Conservation (phyloP, 2,888 invertebrate genomes). For the Diaprepes abbreviatus region DNA sequence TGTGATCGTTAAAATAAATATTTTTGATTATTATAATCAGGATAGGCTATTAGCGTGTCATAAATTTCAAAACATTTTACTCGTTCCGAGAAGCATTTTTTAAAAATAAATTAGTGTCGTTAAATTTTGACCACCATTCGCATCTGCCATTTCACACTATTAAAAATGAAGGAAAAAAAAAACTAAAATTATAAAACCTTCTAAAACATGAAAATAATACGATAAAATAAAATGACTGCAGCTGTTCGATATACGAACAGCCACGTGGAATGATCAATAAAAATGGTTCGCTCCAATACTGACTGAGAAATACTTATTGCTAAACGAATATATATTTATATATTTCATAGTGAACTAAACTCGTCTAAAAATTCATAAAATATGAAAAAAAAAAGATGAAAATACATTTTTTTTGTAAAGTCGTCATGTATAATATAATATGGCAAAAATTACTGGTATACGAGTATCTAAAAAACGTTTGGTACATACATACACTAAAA, state of each 20-base stretch:
- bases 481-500: conserved; percentile 70
- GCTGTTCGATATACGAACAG: background rate
- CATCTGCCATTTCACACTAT: conserved; percentile 24
- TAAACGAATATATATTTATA: conserved; percentile 64
- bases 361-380: conserved; percentile 51
- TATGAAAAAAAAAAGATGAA: conserved; percentile 34
- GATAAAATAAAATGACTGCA: conserved; percentile 49
- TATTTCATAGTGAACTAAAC: conserved; percentile 59
- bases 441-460: conserved; percentile 69
- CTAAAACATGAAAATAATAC: conserved; percentile 55
- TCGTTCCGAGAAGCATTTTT: background rate
- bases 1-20: background rate
- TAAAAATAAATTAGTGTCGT: background rate
- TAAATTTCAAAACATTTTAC: background rate
- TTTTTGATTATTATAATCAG: conserved; percentile 10
- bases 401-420: conserved; percentile 52
- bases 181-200: conserved; percentile 60
- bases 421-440: conserved; percentile 59
- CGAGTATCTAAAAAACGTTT: conserved; percentile 69
- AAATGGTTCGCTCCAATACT: conserved; percentile 68
- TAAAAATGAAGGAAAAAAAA: conserved; percentile 23
- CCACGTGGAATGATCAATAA: conserved; percentile 63
- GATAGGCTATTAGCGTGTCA: background rate
- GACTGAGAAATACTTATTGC: conserved; percentile 71
- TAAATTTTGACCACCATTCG: conserved; percentile 27